Evolutionary conservation across 2,888 invertebrate species (phyloP), one percentile per base, ranked within the genome.

Genomic region (Eristalis intricaria): DNA sequence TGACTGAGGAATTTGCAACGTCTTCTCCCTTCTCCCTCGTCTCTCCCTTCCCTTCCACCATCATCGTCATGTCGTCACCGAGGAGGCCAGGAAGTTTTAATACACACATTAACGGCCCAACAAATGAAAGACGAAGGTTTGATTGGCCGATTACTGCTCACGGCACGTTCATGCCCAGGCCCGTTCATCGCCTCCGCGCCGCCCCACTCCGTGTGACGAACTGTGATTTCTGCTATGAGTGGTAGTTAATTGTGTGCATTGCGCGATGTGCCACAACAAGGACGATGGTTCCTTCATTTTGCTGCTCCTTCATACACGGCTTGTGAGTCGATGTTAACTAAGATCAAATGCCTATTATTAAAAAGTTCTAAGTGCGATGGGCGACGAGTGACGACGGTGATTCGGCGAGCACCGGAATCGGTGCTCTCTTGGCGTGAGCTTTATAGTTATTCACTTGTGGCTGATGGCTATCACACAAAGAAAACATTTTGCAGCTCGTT

Each of bases 131-230:
- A 26, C 26, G 26, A 75, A 65, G 61, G 75, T 73, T 71, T 75
- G 76, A 85, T 85, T 85, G 80, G 84, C 22, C 76, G 80, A 73
- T 80, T 75, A 65, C 61, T 58, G 76, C 60, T 73, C 80, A 65
- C 63, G 43, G 64, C 19, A 79, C 70, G 74, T 75, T 68, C 71
- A 60, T 76, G 75, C 63, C 58, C 56, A 32, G 63, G 66, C 75
- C 80, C 71, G 71, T 71, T 68, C 63, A 38, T 23, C 32, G 7
- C 32, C 29, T 2, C 4, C 29, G 4, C 32, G 32, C 5, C 32
- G 32, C 32, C 0, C 32, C 32, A 4, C 26, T 43, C 63, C 22
- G 56, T 70, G 61, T 84, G 78, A 78, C 77, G 69, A 78, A 60
- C 50, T 77, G 77, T 83, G 73, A 66, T 70, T 75, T 29, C 65